These are phyloP conservation scores for Andinoacara biseriatus DNA, from an alignment of 2,113 vertebrate genomes.

Conservation along the genomic window DNA sequence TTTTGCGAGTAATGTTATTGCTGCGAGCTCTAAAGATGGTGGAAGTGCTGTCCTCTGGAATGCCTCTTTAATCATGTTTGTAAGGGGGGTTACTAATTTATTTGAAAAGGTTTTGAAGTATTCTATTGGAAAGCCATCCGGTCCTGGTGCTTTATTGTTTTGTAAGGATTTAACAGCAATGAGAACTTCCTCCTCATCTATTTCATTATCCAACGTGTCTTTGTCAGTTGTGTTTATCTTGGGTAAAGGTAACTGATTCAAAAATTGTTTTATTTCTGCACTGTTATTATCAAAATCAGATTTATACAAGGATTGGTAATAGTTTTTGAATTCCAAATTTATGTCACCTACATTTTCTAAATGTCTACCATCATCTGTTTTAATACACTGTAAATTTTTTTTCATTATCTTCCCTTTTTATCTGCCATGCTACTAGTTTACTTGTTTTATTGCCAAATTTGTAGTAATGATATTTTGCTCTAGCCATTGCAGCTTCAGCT, in stretches of 20 bases:
- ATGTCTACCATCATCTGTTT: too few relatives aligned
- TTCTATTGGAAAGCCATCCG: neutral
- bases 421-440: neutral
- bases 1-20: neutral
- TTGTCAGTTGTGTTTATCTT: neutral
- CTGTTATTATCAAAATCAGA: neutral
- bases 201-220: too few relatives aligned
- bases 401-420: too few relatives aligned
- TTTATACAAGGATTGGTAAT: too few relatives aligned
- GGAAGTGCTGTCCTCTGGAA: rapidly evolving
- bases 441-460: neutral
- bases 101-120: neutral
- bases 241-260: neutral
- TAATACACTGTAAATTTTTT: too few relatives aligned
- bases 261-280: neutral
- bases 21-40: neutral
- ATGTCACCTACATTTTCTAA: too few relatives aligned
- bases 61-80: neutral
- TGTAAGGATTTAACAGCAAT: neutral
- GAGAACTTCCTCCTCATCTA: rapidly evolving
- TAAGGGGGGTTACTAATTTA: neutral
- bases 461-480: neutral
- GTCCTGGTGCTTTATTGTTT: neutral
- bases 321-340: too few relatives aligned
- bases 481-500: too few relatives aligned